Percentiles rank a stretch among this genome's conserved stretches.
phyloP scores from a whole-genome alignment of 2,113 vertebrate species.

The Eptesicus fuscus region DNA sequence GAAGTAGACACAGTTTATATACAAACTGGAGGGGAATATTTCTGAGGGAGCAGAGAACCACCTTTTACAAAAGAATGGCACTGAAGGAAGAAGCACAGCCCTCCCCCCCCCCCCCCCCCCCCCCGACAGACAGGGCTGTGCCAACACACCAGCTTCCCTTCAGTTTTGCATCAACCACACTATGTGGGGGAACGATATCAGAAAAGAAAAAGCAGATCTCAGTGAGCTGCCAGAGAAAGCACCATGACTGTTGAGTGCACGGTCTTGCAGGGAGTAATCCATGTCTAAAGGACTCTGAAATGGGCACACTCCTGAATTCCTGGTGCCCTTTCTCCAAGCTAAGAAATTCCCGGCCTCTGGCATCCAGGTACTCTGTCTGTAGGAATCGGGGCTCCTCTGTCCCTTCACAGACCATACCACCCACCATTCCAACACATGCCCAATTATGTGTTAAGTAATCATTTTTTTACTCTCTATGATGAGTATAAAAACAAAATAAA shows the following conservation, averaged over 20 bases:
- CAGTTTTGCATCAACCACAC: not conserved
- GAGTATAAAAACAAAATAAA: not conserved
- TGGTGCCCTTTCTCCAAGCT: accelerated
- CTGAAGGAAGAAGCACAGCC: not conserved
- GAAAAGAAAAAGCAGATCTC: not conserved
- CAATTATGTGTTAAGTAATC: not conserved
- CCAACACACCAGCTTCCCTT: not conserved
- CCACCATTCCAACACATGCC: not conserved
- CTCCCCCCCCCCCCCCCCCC: too few species aligned
- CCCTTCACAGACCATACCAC: not conserved
- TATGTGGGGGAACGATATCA: not conserved
- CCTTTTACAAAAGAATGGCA: not conserved
- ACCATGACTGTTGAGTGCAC: not conserved
- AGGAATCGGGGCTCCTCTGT: not conserved
- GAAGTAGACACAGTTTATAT: not conserved
- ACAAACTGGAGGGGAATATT: not conserved
- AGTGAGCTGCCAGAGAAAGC: not conserved
- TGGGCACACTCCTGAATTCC: accelerated
- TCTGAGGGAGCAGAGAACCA: not conserved
- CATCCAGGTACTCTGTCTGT: not conserved
- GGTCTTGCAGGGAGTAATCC: not conserved
- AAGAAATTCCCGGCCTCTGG: not conserved
- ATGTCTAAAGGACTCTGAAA: too few species aligned
- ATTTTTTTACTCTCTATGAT: too few species aligned
- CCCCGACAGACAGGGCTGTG: accelerated